Conservation (phyloP, 1,140 invertebrate species). For the Thaumatotibia leucotreta region DNA sequence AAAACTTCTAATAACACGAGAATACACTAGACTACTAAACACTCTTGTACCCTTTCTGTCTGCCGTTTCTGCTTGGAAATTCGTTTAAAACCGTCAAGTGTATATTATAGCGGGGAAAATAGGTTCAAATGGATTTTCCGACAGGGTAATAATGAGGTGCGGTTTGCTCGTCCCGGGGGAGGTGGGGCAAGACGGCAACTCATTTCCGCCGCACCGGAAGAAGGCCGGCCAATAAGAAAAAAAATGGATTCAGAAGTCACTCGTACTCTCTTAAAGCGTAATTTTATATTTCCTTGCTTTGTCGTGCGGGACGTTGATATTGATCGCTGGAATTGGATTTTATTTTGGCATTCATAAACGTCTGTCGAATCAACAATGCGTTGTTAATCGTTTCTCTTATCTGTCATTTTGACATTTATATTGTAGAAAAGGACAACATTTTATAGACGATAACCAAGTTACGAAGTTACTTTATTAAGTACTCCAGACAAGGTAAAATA, state of each 20-base stretch:
- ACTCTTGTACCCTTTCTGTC: neutral
- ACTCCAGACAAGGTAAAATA: too few species aligned
- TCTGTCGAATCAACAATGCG: too few species aligned
- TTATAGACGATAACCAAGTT: too few species aligned
- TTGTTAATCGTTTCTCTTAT: too few species aligned
- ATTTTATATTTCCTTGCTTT: conserved; percentile 45
- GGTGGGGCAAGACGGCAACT: conserved; percentile 36
- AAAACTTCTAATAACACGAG: neutral
- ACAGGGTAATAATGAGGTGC: conserved; percentile 59
- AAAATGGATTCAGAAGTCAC: conserved; percentile 61
- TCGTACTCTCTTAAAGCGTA: conserved; percentile 39
- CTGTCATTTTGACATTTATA: too few species aligned
- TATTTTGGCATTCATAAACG: neutral
- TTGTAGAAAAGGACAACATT: too few species aligned
- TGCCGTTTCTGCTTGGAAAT: neutral
- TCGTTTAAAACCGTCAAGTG: conserved; percentile 10
- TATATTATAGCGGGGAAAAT: conserved; percentile 6
- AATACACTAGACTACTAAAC: neutral
- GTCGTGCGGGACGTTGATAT: neutral
- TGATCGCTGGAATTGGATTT: neutral
- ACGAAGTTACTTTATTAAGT: too few species aligned
- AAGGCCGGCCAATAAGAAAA: conserved; percentile 57
- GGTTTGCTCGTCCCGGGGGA: conserved; percentile 43
- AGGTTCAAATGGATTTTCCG: conserved; percentile 42
- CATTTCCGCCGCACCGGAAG: conserved; percentile 66